Percentiles rank a stretch among this genome's conserved stretches.
These are phyloP conservation scores for Pyrocoelia pectoralis DNA, from an alignment of 2,888 invertebrate species.

Conservation along the genomic window DNA sequence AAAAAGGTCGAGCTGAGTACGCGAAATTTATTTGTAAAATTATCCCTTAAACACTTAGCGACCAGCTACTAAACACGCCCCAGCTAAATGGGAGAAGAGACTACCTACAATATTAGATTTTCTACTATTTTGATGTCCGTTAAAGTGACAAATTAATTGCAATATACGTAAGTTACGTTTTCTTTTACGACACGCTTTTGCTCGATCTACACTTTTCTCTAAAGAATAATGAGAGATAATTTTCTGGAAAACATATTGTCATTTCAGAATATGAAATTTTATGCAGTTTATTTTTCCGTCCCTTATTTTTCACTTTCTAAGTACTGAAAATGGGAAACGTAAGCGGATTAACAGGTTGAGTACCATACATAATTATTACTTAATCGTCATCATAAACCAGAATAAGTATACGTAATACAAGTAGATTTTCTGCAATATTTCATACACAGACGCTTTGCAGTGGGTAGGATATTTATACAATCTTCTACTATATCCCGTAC, in stretches of 20 bases:
- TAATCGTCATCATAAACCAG: too few relatives aligned
- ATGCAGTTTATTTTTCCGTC: slow-evolving; percentile 12
- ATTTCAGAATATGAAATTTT: neutral
- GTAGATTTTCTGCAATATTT: too few relatives aligned
- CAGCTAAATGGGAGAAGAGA: neutral
- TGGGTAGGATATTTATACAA: too few relatives aligned
- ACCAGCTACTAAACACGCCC: neutral
- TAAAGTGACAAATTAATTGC: slow-evolving; percentile 30
- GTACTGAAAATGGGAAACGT: slow-evolving; percentile 18
- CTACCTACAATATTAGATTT: neutral
- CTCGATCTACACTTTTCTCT: slow-evolving; percentile 14
- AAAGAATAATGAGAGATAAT: slow-evolving; percentile 15
- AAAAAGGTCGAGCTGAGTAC: neutral
- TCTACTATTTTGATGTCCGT: slow-evolving; percentile 10
- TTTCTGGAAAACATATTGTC: slow-evolving; percentile 5
- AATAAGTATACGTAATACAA: too few relatives aligned
- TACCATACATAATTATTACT: too few relatives aligned
- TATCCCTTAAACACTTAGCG: neutral
- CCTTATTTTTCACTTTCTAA: slow-evolving; percentile 9
- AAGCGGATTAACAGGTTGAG: too few relatives aligned
- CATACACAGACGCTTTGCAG: too few relatives aligned
- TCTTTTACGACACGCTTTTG: neutral
- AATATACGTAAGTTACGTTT: slow-evolving; percentile 22
- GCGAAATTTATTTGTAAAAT: neutral
- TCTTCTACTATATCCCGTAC: too few relatives aligned